Percentiles rank a stretch among this genome's conserved stretches.
These are phyloP conservation scores for Enteromius mattozi DNA, from an alignment of 2,797 vertebrate species.

Conservation along the genomic window DNA sequence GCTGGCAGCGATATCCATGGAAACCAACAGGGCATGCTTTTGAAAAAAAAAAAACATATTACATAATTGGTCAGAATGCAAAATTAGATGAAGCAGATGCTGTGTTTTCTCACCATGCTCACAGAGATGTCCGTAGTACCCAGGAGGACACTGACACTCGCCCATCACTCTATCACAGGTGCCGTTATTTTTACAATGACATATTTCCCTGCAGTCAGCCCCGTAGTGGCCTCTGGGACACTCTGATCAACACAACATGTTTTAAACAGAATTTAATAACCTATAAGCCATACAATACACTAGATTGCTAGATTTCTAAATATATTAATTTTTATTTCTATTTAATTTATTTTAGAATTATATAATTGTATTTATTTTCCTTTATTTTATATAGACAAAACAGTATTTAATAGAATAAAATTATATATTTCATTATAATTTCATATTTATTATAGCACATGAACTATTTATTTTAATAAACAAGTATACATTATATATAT, in stretches of 20 bases:
- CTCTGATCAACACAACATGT: constrained; percentile 66
- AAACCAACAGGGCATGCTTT: constrained; percentile 82
- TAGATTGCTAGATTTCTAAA: not conserved
- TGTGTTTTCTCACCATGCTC: constrained; percentile 77
- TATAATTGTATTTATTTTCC: not conserved
- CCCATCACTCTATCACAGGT: constrained; percentile 75
- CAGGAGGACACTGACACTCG: constrained; percentile 73
- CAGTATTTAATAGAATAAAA: not conserved
- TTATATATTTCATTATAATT: not conserved
- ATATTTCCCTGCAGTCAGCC: constrained; percentile 74
- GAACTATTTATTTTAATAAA: not conserved
- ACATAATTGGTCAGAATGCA: not conserved
- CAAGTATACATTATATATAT: too few species aligned
- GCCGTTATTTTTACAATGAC: constrained; percentile 74
- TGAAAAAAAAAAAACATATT: too few species aligned
- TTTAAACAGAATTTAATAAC: not conserved
- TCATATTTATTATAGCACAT: not conserved
- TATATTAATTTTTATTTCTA: not conserved
- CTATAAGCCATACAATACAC: not conserved
- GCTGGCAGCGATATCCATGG: constrained; percentile 75
- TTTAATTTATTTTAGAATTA: not conserved
- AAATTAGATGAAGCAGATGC: not conserved
- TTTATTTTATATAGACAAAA: not conserved
- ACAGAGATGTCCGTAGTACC: constrained; percentile 83
- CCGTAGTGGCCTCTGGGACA: constrained; percentile 78